Evolutionary conservation across 2,113 vertebrate species (phyloP), one percentile per base, ranked within the genome.

Genomic region (Pelodiscus sinensis): DNA sequence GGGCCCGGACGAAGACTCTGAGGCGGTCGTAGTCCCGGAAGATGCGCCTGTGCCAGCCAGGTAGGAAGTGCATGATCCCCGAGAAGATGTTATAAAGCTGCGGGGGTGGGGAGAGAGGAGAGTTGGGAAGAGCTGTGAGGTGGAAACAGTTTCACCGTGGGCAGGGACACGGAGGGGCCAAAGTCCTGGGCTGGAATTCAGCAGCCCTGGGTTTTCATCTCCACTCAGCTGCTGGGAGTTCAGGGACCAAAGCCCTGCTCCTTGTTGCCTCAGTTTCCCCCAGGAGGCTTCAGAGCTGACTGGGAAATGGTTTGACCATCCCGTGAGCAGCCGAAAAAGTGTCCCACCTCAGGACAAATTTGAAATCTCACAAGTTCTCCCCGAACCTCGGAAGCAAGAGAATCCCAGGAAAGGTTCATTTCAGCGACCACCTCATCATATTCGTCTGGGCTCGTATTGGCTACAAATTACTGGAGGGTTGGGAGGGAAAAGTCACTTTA

Each of bases 391-490:
- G 31, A 25, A 29, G 16, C 25, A 12, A 19, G 31, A 19, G 7
- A 19, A n/a, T 19, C 29, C 31, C 31, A 4, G 65, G 7, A n/a
- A n/a, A 65, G 29, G 3, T 16, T 4, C 29, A 31, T 65, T 31
- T 65, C 7, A 7, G 3, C 15, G 7, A 7, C 29, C 7, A 7
- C 29, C 62, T 65, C 13, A 1, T 18, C 5, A 5, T 21, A 21
- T 56, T 56, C 19, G 22, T 21, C 29, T 8, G 62, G 13, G 6
- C 27, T 65, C 6, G 62, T 3, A 8, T 65, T 31, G 15, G 15
- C 7, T 1, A 31, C 29, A 31, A 65, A 65, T 16, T 4, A 16
- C 8, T 29, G 16, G 29, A 8, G 7, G 3, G 6, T 18, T 16
- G 6, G 62, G 14, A 65, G 15, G 7, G 15, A 65, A 65, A 18